Percentiles rank a stretch among this genome's conserved stretches.
These are phyloP conservation scores for Platerodrilus igneus DNA, from an alignment of 2,888 invertebrate species.

Conservation along the genomic window DNA sequence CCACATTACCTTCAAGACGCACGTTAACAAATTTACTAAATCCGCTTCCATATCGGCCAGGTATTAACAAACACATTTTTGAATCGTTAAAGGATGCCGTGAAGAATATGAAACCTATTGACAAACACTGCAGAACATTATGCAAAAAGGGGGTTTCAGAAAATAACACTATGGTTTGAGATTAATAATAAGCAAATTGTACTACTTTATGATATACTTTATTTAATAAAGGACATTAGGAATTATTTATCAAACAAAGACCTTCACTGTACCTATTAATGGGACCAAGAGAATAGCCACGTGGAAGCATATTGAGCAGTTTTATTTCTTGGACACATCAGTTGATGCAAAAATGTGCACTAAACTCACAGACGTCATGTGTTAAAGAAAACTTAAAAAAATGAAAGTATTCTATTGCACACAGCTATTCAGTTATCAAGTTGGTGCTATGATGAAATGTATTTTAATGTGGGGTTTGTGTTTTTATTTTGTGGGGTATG, in stretches of 20 bases:
- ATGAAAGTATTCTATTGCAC: too few relatives aligned
- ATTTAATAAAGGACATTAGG: constrained; percentile 16
- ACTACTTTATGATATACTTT: constrained; percentile 16
- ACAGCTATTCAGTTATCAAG: too few relatives aligned
- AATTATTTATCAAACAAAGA: constrained; percentile 9
- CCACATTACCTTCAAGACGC: constrained; percentile 3
- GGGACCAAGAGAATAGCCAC: constrained; percentile 7
- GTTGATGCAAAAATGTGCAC: neutral
- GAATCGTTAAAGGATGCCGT: neutral
- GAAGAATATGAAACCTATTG: neutral
- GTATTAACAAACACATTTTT: constrained; percentile 5
- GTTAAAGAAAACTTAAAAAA: too few relatives aligned
- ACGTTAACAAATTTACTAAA: constrained; percentile 4
- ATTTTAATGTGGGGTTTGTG: too few relatives aligned
- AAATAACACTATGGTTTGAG: neutral
- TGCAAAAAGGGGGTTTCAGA: constrained; percentile 8
- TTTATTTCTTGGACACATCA: constrained; percentile 14
- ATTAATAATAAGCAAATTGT: constrained; percentile 9
- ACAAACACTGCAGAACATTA: constrained; percentile 7
- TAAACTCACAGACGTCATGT: neutral
- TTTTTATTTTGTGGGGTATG: too few relatives aligned
- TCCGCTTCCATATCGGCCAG: constrained; percentile 1
- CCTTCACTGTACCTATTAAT: neutral
- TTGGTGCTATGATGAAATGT: too few relatives aligned
- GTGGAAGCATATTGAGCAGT: constrained; percentile 11